Conservation (phyloP, 2,113 vertebrate genomes). For the Paracanthobrama guichenoti region DNA sequence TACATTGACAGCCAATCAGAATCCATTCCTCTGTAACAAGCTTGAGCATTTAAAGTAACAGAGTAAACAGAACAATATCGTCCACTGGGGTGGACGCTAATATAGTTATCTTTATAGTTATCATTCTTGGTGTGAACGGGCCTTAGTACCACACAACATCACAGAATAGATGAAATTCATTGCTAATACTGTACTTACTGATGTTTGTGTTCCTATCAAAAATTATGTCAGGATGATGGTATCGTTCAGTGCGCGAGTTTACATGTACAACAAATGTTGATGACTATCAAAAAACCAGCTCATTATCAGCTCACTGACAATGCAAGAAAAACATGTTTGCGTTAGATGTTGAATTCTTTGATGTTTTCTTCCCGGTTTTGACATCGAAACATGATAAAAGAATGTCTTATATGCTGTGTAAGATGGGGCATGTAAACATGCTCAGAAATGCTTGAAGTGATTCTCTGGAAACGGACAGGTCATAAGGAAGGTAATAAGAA, state of each 20-base stretch:
- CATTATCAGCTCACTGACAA: neutral
- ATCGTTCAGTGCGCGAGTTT: neutral
- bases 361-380: neutral
- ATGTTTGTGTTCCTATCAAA: no score
- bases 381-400: neutral
- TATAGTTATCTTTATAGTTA: no score
- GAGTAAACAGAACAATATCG: no score
- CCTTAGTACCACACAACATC: no score
- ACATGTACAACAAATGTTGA: neutral
- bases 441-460: neutral
- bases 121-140: no score
- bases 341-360: neutral
- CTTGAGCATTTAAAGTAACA: no score
- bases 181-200: no score
- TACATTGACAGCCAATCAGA: no score
- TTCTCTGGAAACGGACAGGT: constrained; percentile 1
- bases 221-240: no score
- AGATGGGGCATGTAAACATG: neutral
- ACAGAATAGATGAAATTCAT: no score
- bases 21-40: no score
- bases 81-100: no score
- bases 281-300: neutral
- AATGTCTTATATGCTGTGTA: neutral
- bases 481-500: neutral
- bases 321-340: neutral